Base-by-base conservation (phyloP, 2,888 invertebrate species). In the Deladenus siricidicola region DNA sequence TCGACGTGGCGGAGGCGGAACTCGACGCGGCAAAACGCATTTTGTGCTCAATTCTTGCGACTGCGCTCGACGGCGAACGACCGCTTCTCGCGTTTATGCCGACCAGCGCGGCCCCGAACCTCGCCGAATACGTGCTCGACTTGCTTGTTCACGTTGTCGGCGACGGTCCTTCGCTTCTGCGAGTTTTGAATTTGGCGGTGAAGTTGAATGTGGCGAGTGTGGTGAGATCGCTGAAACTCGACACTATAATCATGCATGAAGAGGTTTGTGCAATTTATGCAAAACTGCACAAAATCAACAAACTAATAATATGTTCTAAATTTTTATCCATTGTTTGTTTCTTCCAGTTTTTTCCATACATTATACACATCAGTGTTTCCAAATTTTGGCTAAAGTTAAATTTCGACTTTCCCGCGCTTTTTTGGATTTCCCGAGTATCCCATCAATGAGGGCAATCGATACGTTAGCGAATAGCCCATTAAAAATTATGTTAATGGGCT, bases 171-270 rank as follows among this genome's bases (percentile, higher is more conserved):
- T 65, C 57, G 23, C 50, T 62, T 21, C 56, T 54, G 24, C 63
- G 67, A 55, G 64, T 71, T 2, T 58, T 74, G 2, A 58, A 69
- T 4, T 60, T 75, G 24, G 72, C 75, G 1, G 69, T 70, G 1
- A 69, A 72, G 43, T 39, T 75, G 28, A 69, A 74, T 43, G 64
- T 63, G 44, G 63, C 73, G 4, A 62, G 67, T 0, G 69, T 70
- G 1, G 55, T 75, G 17, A 60, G 65, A 8, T 63, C 47, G 2
- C 21, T 67, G 26, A 56, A 61, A 10, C 50, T 74, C n/a, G 63
- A 66, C 14, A 67, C 68, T n/a, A 52, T 69, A 1, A 60, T 74
- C 0, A 48, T 26, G 4, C 58, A 56, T 2, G 70, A 69, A 30
- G 66, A 49, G n/a, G n/a, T n/a, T n/a, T n/a, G n/a, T 39, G 28